Conservation (phyloP, 2,888 invertebrate genomes). For the Venusia cambrica region DNA sequence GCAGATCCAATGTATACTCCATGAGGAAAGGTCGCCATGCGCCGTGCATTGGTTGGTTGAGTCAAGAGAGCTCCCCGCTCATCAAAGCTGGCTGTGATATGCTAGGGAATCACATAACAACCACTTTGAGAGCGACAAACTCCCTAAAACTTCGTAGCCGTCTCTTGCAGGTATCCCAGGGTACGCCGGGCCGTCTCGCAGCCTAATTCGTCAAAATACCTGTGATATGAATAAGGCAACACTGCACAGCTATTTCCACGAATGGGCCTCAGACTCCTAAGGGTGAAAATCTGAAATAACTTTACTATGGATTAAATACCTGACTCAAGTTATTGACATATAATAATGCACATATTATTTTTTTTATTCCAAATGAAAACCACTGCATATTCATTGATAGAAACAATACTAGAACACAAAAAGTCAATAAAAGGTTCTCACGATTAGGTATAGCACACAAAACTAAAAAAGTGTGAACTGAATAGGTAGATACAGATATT, state of each 20-base stretch:
- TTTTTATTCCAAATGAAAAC: too few species aligned
- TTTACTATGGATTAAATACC: background rate
- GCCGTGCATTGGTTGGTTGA: background rate
- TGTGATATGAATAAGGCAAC: conserved; percentile 89
- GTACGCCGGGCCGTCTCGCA: conserved; percentile 66
- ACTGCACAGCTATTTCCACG: conserved; percentile 92
- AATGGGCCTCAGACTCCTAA: conserved; percentile 68
- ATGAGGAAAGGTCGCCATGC: too few species aligned
- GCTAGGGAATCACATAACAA: conserved; percentile 87
- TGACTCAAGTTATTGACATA: too few species aligned
- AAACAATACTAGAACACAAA: too few species aligned
- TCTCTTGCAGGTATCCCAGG: too few species aligned
- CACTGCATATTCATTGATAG: too few species aligned
- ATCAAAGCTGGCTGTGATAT: conserved; percentile 99
- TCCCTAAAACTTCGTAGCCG: conserved; percentile 2
- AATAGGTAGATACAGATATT: too few species aligned
- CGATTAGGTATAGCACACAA: too few species aligned
- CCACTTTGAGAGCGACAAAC: conserved; percentile 92
- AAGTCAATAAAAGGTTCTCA: too few species aligned
- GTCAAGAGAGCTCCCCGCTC: conserved; percentile 82
- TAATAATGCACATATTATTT: too few species aligned
- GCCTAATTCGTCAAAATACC: conserved; percentile 97
- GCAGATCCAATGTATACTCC: too few species aligned
- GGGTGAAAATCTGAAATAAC: conserved; percentile 8
- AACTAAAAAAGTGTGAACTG: too few species aligned